Evolutionary conservation across 2,888 invertebrate genomes (phyloP).

Genomic region (Mactromeris polynyma): DNA sequence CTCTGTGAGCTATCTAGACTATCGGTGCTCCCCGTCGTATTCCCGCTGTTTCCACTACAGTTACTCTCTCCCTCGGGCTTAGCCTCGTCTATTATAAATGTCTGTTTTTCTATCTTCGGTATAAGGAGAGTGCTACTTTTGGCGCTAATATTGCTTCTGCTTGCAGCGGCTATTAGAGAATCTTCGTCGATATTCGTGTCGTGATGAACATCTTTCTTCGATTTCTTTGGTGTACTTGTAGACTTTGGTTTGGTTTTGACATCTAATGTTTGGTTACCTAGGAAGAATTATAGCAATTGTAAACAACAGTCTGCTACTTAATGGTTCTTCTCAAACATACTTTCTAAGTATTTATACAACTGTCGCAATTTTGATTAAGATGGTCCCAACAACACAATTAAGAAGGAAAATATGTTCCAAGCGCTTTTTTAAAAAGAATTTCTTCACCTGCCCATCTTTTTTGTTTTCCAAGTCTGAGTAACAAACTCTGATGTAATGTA

Average conservation of each 20-base stretch:
- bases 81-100: background rate
- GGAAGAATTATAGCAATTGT: too few species aligned
- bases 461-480: too few species aligned
- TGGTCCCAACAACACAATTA: too few species aligned
- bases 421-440: too few species aligned
- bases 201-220: slow-evolving; percentile 18
- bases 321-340: too few species aligned
- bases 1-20: slow-evolving; percentile 45
- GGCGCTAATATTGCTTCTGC: slow-evolving; percentile 59
- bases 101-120: slow-evolving; percentile 17
- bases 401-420: too few species aligned
- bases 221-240: slow-evolving; percentile 28
- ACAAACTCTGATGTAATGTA: too few species aligned
- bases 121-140: slow-evolving; percentile 53
- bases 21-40: slow-evolving; percentile 39
- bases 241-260: slow-evolving; percentile 14
- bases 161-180: slow-evolving; percentile 12
- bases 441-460: too few species aligned
- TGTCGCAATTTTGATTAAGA: too few species aligned
- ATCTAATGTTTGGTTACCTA: background rate
- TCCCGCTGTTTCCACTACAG: slow-evolving; percentile 30
- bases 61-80: slow-evolving; percentile 1
- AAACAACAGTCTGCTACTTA: background rate
- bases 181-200: slow-evolving; percentile 52
- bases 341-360: too few species aligned